phyloP scores from a whole-genome alignment of 2,113 vertebrate species.

The Xyrauchen texanus region DNA sequence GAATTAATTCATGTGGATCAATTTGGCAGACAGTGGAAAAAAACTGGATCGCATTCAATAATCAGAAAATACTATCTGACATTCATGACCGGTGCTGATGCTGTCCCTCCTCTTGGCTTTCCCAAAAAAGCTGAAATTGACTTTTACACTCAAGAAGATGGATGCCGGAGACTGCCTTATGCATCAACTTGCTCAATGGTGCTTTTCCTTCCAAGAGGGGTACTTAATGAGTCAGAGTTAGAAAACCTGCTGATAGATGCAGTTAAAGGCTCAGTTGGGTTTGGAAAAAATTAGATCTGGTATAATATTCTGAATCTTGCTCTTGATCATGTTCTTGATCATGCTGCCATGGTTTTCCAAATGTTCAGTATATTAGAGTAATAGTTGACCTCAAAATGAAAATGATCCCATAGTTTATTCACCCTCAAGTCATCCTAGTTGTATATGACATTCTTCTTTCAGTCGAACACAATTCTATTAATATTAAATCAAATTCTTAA shows the following conservation, averaged over 20 bases:
- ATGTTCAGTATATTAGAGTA: no score
- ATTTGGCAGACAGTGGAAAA: background rate
- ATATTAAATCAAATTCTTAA: no score
- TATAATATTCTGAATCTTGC: no score
- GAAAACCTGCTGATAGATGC: background rate
- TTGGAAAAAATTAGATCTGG: no score
- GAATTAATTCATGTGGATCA: background rate
- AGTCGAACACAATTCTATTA: no score
- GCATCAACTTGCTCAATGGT: constrained; percentile 29
- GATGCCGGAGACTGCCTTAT: constrained; percentile 17
- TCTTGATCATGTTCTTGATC: no score
- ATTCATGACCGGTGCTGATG: background rate
- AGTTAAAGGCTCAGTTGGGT: no score
- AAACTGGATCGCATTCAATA: background rate
- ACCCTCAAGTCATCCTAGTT: no score
- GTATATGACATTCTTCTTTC: no score
- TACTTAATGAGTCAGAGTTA: background rate
- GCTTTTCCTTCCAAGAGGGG: constrained; percentile 16
- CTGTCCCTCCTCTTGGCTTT: constrained; percentile 2
- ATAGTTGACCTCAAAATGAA: no score
- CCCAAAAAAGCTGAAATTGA: constrained; percentile 10
- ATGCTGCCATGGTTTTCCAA: no score
- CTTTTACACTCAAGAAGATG: background rate
- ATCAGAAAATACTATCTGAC: background rate
- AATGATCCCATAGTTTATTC: no score